Evolutionary conservation across 2,888 invertebrate genomes (phyloP).

Genomic region (Atethmia centrago): DNA sequence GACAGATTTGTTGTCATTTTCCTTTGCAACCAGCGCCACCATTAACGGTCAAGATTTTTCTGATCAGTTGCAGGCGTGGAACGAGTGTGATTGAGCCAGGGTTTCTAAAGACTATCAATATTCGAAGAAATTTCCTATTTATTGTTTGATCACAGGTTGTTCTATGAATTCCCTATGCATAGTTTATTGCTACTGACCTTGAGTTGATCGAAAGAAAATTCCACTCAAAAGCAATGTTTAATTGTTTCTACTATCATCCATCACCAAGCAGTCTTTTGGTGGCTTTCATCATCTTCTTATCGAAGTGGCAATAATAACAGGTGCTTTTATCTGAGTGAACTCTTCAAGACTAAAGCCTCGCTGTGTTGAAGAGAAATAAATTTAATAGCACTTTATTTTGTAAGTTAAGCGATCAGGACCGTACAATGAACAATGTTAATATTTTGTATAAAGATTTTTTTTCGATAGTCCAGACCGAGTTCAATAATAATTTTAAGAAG

Average conservation of each 20-base stretch:
- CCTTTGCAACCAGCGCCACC: constrained; percentile 2
- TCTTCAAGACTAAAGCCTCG: too few species aligned
- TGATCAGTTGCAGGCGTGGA: neutral
- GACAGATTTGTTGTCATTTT: neutral
- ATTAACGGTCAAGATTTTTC: neutral
- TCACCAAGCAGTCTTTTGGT: too few species aligned
- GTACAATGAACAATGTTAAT: too few species aligned
- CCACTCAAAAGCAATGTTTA: neutral
- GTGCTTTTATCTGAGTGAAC: too few species aligned
- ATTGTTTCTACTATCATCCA: neutral
- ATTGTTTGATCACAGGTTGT: neutral
- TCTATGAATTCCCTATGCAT: constrained; percentile 1
- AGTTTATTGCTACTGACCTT: neutral
- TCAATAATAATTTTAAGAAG: too few species aligned
- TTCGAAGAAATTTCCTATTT: constrained; percentile 6
- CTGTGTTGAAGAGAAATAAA: too few species aligned
- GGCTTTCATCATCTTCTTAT: too few species aligned
- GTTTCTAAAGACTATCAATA: neutral
- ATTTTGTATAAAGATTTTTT: too few species aligned
- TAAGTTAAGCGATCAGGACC: too few species aligned
- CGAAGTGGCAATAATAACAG: too few species aligned
- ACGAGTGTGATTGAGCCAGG: neutral
- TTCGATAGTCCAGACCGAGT: too few species aligned
- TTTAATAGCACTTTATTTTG: too few species aligned
- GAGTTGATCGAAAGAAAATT: neutral